A percentile compares a stretch with the other conserved stretches of the same genome.
Evolutionary conservation across 2,797 vertebrate genomes (phyloP).

Genomic region (Hoplostethus atlanticus): DNA sequence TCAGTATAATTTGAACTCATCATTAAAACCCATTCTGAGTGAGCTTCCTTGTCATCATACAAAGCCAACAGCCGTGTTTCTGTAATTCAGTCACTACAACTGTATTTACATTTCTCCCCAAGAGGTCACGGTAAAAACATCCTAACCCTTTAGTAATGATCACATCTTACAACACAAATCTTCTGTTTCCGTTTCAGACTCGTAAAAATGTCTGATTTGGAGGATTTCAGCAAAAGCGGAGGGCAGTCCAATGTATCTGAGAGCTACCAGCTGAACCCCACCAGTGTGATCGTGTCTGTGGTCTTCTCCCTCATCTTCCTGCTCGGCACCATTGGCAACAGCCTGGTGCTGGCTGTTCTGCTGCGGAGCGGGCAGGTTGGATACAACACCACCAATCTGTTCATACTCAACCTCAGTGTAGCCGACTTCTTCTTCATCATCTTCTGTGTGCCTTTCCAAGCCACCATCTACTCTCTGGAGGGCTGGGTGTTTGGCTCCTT

Average conservation of each 20-base stretch:
- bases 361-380: constrained; percentile 88
- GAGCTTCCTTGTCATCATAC: constrained; percentile 2
- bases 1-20: not conserved
- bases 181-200: constrained; percentile 39
- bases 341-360: constrained; percentile 90
- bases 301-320: constrained; percentile 93
- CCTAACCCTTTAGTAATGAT: not conserved
- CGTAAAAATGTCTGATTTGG: constrained; percentile 85
- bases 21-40: constrained; percentile 4
- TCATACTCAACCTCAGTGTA: constrained; percentile 93
- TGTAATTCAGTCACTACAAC: not conserved
- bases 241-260: constrained; percentile 84
- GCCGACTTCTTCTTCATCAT: constrained; percentile 95
- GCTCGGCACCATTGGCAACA: constrained; percentile 90
- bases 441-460: constrained; percentile 94
- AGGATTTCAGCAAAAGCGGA: constrained; percentile 83
- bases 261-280: constrained; percentile 86
- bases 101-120: no score
- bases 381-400: constrained; percentile 92
- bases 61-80: not conserved
- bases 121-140: not conserved
- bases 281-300: constrained; percentile 89
- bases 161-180: not conserved
- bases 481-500: constrained; percentile 93
- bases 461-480: constrained; percentile 92